Base-by-base conservation (phyloP, 2,797 vertebrate genomes). In the Chrysocyon brachyurus region DNA sequence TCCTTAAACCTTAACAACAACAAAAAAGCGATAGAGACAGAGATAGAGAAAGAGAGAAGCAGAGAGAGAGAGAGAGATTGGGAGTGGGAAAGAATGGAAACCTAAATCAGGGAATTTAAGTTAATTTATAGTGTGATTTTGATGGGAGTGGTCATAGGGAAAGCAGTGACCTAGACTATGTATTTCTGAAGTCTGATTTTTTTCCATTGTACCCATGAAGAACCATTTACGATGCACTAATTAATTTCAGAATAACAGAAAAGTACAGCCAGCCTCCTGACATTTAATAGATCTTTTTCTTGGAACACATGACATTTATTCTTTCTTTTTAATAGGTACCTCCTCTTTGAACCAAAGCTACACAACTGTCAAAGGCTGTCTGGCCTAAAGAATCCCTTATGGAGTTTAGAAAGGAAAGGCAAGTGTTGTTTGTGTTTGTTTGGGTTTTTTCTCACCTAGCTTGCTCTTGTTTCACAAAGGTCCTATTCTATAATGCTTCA, bases 211-310 rank as follows among this genome's bases (percentile, higher is more conserved):
- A n/a, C 36, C 56, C 26, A 61, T 54, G 75, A 90, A 81, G 14
- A 92, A 72, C 22, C 36, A 68, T 91, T 94, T 88, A 59, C 14
- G 77, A 78, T 26, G 28, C 28, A 91, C 22, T 49, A 28, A 87
- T 94, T 72, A 82, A 81, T 57, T 91, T 89, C 66, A 81, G 59
- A 66, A 46, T 75, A 85, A 64, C 12, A 70, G 72, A 82, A 78
- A 95, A 86, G 5, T 84, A 2, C 5, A 93, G 40, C 24, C 90
- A 46, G 83, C 54, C 28, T 31, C 56, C n/a, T 56, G 19, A 81
- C 33, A 70, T 86, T 91, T 81, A 52, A 63, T 46, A 22, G 86
- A 40, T 82, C 5, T 12, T 75, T 93, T 56, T 49, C 40, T 92
- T 84, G 82, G 40, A 87, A 92, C 21, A 82, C 8, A 28, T 24